phyloP scores from a whole-genome alignment of 2,113 vertebrate genomes.

The Rana temporaria region DNA sequence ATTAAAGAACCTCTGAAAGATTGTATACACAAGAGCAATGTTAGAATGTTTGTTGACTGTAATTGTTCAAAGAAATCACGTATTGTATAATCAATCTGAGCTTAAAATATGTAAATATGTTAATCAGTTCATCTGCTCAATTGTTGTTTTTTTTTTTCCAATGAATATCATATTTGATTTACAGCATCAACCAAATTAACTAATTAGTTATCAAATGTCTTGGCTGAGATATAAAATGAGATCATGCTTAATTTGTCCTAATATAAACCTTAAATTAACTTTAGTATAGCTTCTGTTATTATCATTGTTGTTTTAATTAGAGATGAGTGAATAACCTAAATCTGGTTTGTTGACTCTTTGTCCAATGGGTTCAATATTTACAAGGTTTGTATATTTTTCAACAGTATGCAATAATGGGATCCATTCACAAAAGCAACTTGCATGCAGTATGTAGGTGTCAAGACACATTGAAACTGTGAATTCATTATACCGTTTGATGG shows the following conservation, averaged over 20 bases:
- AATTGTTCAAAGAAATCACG: constrained; percentile 52
- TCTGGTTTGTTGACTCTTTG: too few relatives aligned
- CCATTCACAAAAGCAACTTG: too few relatives aligned
- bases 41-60: constrained; percentile 55
- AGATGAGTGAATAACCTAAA: too few relatives aligned
- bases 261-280: not conserved
- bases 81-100: constrained; percentile 56
- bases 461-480: too few relatives aligned
- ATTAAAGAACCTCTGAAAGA: constrained; percentile 52
- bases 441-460: too few relatives aligned
- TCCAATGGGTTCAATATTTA: too few relatives aligned
- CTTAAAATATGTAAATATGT: constrained; percentile 55
- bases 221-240: constrained; percentile 23
- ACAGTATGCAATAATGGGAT: too few relatives aligned
- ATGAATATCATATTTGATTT: constrained; percentile 44
- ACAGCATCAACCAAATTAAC: constrained; percentile 48
- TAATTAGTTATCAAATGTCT: constrained; percentile 45
- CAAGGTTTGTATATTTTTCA: too few relatives aligned
- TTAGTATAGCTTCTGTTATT: too few relatives aligned
- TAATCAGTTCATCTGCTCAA: constrained; percentile 56
- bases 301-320: too few relatives aligned
- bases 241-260: constrained; percentile 13
- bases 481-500: too few relatives aligned
- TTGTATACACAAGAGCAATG: constrained; percentile 52
- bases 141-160: constrained; percentile 21